These are phyloP conservation scores for Tragelaphus buxtoni DNA, from an alignment of 2,113 vertebrate species.

Conservation along the genomic window DNA sequence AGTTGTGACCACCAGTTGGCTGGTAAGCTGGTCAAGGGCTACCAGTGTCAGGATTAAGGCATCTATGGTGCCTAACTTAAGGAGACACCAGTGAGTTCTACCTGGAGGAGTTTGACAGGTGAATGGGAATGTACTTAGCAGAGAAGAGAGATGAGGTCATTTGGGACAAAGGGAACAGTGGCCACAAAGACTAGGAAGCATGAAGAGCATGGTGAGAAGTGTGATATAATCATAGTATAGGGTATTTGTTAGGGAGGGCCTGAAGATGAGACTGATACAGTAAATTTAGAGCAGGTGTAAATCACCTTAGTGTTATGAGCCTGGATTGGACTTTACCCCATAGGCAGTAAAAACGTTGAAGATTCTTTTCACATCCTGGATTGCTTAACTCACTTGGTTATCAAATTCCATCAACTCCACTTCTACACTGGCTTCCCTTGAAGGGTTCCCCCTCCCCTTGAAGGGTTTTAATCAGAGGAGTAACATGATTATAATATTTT, in stretches of 20 bases:
- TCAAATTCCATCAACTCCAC: neutral
- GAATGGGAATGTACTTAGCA: neutral
- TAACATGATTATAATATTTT: neutral
- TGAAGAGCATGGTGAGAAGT: neutral
- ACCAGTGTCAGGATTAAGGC: neutral
- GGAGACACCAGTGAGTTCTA: neutral
- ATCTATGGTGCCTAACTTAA: neutral
- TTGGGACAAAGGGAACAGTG: neutral
- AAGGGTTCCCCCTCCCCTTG: neutral
- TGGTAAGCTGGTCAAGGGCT: neutral
- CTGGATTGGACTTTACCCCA: neutral
- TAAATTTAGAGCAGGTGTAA: neutral
- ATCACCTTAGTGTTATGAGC: neutral
- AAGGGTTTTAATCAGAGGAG: neutral
- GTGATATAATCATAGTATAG: neutral
- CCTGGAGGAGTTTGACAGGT: neutral
- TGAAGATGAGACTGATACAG: neutral
- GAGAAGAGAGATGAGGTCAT: neutral
- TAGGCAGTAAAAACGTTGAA: neutral
- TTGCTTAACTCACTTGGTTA: neutral
- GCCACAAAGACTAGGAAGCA: neutral
- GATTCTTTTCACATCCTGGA: neutral
- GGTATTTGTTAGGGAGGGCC: neutral
- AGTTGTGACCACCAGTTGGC: neutral
- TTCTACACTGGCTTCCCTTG: neutral